These are phyloP conservation scores for Penelope pileata DNA, from an alignment of 2,113 vertebrate species.

Conservation along the genomic window DNA sequence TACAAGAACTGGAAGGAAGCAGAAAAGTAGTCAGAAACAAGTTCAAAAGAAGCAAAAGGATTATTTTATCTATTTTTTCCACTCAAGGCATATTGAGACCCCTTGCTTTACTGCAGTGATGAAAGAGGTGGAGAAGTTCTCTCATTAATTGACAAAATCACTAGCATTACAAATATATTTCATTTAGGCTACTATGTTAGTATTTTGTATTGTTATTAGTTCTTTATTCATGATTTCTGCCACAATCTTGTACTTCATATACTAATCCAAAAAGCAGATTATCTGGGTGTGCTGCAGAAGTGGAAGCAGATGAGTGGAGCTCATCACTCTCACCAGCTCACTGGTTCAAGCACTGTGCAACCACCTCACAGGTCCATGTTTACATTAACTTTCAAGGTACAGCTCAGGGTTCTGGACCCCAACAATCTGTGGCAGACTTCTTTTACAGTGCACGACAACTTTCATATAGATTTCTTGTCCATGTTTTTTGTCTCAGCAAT, in stretches of 20 bases:
- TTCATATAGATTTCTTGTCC: background rate
- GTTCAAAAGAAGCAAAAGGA: background rate
- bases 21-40: background rate
- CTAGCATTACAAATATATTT: background rate
- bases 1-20: background rate
- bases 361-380: background rate
- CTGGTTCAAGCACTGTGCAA: background rate
- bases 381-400: background rate
- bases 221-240: background rate
- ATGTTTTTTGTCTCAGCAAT: background rate
- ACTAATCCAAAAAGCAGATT: background rate
- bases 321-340: background rate
- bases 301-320: background rate
- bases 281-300: background rate
- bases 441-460: background rate
- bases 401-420: rapidly evolving
- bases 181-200: background rate
- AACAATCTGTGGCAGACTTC: rapidly evolving
- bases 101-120: background rate
- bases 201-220: background rate
- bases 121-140: background rate
- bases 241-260: background rate
- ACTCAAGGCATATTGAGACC: background rate
- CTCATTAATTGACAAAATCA: background rate
- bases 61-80: background rate